Evolutionary conservation across 2,888 invertebrate species (phyloP).

Genomic region (Diloba caeruleocephala): DNA sequence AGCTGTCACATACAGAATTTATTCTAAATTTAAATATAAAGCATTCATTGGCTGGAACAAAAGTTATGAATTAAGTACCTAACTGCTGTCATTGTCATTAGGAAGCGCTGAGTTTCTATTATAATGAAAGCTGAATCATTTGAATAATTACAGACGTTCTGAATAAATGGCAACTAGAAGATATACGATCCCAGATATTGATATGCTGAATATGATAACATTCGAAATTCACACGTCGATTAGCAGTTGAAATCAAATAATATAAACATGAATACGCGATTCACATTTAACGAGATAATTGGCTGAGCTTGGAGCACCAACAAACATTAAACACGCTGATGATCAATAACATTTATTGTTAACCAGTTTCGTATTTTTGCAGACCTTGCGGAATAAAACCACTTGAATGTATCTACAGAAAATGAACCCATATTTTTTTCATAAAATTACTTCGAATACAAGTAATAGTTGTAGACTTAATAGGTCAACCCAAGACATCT

Average conservation of each 20-base stretch:
- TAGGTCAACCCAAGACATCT: no score
- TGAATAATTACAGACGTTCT: no score
- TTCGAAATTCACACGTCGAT: neutral
- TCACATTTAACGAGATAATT: constrained; percentile 23
- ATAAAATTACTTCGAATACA: no score
- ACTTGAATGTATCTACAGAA: no score
- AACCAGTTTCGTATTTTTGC: constrained; percentile 3
- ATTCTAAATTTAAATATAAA: constrained; percentile 10
- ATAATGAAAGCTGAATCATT: neutral
- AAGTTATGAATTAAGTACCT: neutral
- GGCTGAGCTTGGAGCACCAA: constrained; percentile 1
- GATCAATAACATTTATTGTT: constrained; percentile 25
- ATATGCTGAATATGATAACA: no score
- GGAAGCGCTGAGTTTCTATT: neutral
- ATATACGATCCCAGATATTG: no score
- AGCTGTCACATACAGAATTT: constrained; percentile 7
- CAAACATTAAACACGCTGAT: constrained; percentile 20
- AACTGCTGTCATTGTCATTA: neutral
- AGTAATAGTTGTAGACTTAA: no score
- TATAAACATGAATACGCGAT: constrained; percentile 16
- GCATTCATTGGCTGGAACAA: neutral
- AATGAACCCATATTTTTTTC: no score
- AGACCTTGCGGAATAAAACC: no score
- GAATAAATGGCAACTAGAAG: no score
- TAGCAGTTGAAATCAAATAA: neutral